Evolutionary conservation across 2,797 vertebrate genomes (phyloP).

Genomic region (Coranthus polyacanthus): DNA sequence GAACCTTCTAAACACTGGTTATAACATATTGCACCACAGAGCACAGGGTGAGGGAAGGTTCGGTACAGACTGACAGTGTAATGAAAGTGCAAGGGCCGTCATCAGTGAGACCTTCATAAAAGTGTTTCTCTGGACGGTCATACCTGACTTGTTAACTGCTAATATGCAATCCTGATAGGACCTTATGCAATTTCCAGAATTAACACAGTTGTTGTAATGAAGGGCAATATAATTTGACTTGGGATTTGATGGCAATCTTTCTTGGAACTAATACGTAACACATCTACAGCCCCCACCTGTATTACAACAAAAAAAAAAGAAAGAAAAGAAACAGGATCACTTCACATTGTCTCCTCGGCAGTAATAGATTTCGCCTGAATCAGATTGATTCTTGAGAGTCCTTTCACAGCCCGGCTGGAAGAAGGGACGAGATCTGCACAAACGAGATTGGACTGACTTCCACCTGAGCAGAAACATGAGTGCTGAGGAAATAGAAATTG

Average conservation of each 20-base stretch:
- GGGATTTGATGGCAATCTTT: not conserved
- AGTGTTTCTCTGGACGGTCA: not conserved
- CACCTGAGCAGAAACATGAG: not conserved
- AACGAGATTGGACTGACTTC: constrained; percentile 35
- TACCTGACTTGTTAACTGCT: not conserved
- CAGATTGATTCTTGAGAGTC: constrained; percentile 33
- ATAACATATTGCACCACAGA: too few species aligned
- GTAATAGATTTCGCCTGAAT: constrained; percentile 12
- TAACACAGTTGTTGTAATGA: not conserved
- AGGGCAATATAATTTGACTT: not conserved
- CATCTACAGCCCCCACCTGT: not conserved
- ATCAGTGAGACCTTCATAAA: too few species aligned
- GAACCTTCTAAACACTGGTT: too few species aligned
- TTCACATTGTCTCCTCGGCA: not conserved
- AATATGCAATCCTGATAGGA: not conserved
- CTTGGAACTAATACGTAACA: not conserved
- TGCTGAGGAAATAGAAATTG: not conserved
- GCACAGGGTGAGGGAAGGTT: too few species aligned
- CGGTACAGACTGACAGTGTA: too few species aligned
- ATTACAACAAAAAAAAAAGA: not conserved
- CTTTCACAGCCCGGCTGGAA: constrained; percentile 36
- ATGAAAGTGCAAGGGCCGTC: too few species aligned
- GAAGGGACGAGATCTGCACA: constrained; percentile 8
- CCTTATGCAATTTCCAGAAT: not conserved
- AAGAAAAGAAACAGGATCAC: not conserved